Base-by-base conservation (phyloP, 2,113 vertebrate genomes). In the Rutilus rutilus region DNA sequence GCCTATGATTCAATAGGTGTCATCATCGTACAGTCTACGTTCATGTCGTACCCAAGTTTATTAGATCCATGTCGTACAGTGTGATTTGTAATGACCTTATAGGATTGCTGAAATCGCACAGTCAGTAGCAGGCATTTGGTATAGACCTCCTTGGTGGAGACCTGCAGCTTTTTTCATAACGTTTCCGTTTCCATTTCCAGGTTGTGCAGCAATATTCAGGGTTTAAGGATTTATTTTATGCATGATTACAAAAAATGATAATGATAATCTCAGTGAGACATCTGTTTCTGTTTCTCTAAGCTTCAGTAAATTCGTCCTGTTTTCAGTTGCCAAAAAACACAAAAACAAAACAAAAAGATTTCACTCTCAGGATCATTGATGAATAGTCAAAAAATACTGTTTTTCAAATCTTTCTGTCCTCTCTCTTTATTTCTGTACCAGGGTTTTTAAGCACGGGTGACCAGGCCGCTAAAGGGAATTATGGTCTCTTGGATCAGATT, bases 381-480 rank as follows among this genome's bases (percentile, higher is more conserved):
- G n/a, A 80, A 39, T 27, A 45, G 39, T 47, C 60, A 47, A n/a
- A 60, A 30, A 12, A 8, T 7, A 57, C 23, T 8, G 19, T 50
- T 30, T 54, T 23, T 77, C 4, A 19, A 77, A 77, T 77, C 17
- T 77, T 54, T 33, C 15, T 54, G 25, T 33, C 21, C 19, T 69
- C 19, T 42, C 7, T 57, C 47, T 57, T 25, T 8, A 19, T 89
- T 64, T 88, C 77, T 84, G 27, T 74, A 14, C 47, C 92, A 99
- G 98, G 98, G 54, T 99, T 99, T 93, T 95, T 99, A 90, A 99
- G 98, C 89, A 99, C 98, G 0, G 97, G 98, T 1, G 98, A 99
- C 93, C 98, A 99, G 92, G 98, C 98, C 47, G 98, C 98, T 84
- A 99, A 99, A 91, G 98, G 98, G 89, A 99, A 99, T 92, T 99